Conservation (phyloP, 2,888 invertebrate genomes). For the Anorthoa munda region DNA sequence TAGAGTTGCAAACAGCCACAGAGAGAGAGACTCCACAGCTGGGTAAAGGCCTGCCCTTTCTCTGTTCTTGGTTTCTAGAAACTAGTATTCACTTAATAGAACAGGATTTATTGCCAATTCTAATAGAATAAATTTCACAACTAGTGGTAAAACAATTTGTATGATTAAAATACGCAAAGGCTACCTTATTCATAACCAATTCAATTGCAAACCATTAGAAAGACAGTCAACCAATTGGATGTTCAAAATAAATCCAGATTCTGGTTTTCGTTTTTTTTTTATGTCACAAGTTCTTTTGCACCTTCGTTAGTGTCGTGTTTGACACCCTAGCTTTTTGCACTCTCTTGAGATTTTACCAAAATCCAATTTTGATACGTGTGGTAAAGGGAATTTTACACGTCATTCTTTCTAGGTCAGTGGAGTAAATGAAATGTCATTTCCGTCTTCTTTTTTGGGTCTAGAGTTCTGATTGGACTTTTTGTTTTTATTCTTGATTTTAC, state of each 20-base stretch:
- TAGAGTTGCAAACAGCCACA: no score
- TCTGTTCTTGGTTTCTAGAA: no score
- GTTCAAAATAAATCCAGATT: background rate
- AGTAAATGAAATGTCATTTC: background rate
- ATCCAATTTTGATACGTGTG: slow-evolving; percentile 3
- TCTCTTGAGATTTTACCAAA: slow-evolving; percentile 6
- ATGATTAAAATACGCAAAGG: background rate
- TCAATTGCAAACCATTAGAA: background rate
- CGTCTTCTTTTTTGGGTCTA: background rate
- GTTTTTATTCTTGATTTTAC: no score
- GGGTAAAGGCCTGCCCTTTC: no score
- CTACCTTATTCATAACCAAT: background rate
- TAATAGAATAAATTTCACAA: no score
- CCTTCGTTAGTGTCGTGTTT: slow-evolving; percentile 11
- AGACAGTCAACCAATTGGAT: background rate
- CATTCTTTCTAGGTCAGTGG: slow-evolving; percentile 6
- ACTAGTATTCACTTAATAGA: no score
- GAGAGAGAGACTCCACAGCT: no score
- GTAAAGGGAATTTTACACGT: slow-evolving; percentile 1
- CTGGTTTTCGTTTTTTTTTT: background rate
- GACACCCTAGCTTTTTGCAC: slow-evolving; percentile 3
- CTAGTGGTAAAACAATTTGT: background rate
- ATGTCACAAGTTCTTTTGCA: background rate
- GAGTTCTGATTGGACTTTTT: no score
- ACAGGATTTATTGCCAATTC: no score